Evolutionary conservation across 1,140 invertebrate genomes (phyloP), one percentile per base, ranked within the genome.

Genomic region (Samia ricini): DNA sequence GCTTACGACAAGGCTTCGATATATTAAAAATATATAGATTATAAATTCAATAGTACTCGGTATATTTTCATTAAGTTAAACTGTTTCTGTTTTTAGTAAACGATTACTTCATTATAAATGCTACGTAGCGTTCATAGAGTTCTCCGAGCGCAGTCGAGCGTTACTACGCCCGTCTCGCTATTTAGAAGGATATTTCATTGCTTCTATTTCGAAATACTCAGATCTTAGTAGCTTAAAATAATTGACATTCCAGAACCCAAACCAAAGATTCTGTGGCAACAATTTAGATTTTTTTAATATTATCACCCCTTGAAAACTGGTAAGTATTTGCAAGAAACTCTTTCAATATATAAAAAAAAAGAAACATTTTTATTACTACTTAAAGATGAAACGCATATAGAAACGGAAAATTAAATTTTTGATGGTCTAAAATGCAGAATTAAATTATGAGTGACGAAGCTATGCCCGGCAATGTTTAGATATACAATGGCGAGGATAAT

Each of bases 201-300:
- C 33, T 42, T 42, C 33, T 42, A 42, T 42, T 42, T 42, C 33
- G 33, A 42, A 42, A 42, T 42, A 42, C 33, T 42, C 33, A 42
- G 7, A 10, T 15, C 33, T 42, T 42, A 15, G 33, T 42, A 42
- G 33, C 26, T 42, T 12, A 15, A 15, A 42, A 42, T 42, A 42
- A 42, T 42, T 10, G 33, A 42, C 33, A 42, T 42, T 42, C 33
- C 33, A 15, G 10, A 15, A 15, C 33, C 50, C 8, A 51, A 21
- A 19, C 36, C 0, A 48, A 48, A 15, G 15, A n/a, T 52, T 21
- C 8, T n/a, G 3, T 52, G 8, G 20, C 4, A 52, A 52, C 20
- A 21, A 21, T 4, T 52, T 23, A 21, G 22, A 21, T 51, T 4
- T 51, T 20, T 49, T 7, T 12, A 20, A 20, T 5, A 6, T 20